Conservation (phyloP, 2,888 invertebrate genomes). For the Palloptera scutellata region DNA sequence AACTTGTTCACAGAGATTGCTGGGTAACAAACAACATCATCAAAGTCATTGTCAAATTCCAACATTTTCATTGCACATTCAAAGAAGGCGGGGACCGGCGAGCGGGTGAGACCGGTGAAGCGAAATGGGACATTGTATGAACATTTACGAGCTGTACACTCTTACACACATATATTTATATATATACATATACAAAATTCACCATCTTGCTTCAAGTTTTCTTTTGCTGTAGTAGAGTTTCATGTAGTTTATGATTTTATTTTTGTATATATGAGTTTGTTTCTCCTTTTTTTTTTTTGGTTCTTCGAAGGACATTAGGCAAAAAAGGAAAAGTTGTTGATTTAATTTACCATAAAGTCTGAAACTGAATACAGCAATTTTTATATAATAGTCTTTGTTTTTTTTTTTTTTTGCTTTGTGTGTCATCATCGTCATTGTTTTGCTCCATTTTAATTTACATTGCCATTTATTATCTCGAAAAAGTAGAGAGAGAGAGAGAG, state of each 20-base stretch:
- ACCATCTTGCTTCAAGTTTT: background rate
- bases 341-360: constrained; percentile 35
- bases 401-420: constrained; percentile 12
- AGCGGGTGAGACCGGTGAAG: no score
- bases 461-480: background rate
- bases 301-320: constrained; percentile 10
- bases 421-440: constrained; percentile 1
- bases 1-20: background rate
- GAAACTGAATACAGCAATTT: constrained; percentile 29
- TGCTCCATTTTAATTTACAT: constrained; percentile 8
- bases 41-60: constrained; percentile 29
- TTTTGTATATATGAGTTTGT: background rate
- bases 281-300: background rate
- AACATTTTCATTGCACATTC: constrained; percentile 27
- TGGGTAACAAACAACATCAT: constrained; percentile 29
- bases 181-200: no score
- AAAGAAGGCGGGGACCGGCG: background rate
- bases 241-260: constrained; percentile 4
- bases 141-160: no score
- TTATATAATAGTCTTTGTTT: constrained; percentile 23
- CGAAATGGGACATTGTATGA: no score
- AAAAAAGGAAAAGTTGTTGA: constrained; percentile 29
- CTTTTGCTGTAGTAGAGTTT: constrained; percentile 3
- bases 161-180: no score
- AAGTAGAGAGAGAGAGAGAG: background rate